Percentiles rank a stretch among this genome's conserved stretches.
Conservation (phyloP, 2,113 vertebrate genomes). For the Pogonocichla stellata region DNA sequence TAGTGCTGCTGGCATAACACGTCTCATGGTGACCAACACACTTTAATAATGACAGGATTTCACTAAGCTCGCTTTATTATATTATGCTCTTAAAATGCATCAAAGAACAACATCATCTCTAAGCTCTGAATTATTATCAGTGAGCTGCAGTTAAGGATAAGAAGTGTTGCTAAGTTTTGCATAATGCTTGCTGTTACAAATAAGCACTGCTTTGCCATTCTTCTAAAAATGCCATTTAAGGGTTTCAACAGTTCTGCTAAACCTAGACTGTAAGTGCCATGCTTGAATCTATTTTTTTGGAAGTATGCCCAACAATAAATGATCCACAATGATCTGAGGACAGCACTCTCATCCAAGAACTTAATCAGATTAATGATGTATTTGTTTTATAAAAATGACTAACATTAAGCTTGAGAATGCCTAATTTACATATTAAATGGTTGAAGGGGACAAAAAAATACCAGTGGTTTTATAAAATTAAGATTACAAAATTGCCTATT, state of each 20-base stretch:
- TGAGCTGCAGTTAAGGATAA: constrained; percentile 73
- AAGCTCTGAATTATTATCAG: constrained; percentile 66
- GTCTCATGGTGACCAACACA: not conserved
- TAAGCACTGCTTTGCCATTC: constrained; percentile 59
- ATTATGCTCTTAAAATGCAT: constrained; percentile 46
- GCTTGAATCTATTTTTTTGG: constrained; percentile 79
- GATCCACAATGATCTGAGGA: constrained; percentile 81
- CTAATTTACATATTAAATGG: constrained; percentile 78
- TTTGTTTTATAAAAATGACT: constrained; percentile 91
- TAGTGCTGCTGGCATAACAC: not conserved
- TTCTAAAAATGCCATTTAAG: constrained; percentile 67
- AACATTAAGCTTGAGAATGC: constrained; percentile 80
- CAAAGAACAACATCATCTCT: constrained; percentile 59
- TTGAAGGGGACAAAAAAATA: constrained; percentile 77
- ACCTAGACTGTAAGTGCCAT: constrained; percentile 72
- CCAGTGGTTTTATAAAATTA: constrained; percentile 68
- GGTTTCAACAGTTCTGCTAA: constrained; percentile 69
- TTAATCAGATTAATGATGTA: constrained; percentile 94
- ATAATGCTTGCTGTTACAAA: constrained; percentile 59
- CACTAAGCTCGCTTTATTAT: constrained; percentile 43
- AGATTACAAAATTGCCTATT: constrained; percentile 75
- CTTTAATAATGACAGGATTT: constrained; percentile 40
- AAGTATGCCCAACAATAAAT: constrained; percentile 79
- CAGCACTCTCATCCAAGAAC: constrained; percentile 78
- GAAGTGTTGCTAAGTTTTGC: constrained; percentile 70